Percentiles rank a stretch among this genome's conserved stretches.
phyloP scores from a whole-genome alignment of 2,888 invertebrate species.

The Tenthredo notha region DNA sequence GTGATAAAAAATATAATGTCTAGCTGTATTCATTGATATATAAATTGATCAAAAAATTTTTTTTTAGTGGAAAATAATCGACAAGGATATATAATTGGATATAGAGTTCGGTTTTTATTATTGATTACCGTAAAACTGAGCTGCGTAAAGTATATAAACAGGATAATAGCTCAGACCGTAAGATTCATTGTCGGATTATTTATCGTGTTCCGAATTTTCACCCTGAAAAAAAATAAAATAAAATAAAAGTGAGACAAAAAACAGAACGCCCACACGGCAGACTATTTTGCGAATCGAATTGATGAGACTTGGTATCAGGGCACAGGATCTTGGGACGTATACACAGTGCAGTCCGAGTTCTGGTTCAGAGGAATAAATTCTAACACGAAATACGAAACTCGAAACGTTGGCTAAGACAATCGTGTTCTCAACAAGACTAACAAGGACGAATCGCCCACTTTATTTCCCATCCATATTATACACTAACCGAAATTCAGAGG shows the following conservation, averaged over 20 bases:
- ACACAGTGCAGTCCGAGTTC: conserved; percentile 13
- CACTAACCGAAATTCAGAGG: neutral
- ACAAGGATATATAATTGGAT: neutral
- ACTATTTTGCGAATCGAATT: conserved; percentile 36
- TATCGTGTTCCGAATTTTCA: neutral
- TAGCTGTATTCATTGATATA: neutral
- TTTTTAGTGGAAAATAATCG: neutral
- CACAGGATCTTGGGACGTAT: conserved; percentile 30
- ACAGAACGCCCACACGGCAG: conserved; percentile 18
- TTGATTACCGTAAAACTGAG: neutral
- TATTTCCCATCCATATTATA: neutral
- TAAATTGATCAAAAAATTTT: neutral
- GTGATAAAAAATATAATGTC: neutral
- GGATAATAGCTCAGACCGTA: neutral
- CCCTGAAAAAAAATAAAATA: neutral
- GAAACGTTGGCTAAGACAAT: neutral
- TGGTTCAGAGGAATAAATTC: conserved; percentile 18
- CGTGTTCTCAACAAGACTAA: conserved; percentile 28
- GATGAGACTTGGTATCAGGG: conserved; percentile 39
- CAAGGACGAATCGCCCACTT: conserved; percentile 31
- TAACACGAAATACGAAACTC: conserved; percentile 31
- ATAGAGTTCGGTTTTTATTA: neutral
- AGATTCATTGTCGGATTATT: conserved; percentile 16
- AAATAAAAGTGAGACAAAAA: neutral
- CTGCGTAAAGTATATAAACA: neutral